These are phyloP conservation scores for Lampropteryx suffumata DNA, from an alignment of 2,888 invertebrate genomes.

Conservation along the genomic window DNA sequence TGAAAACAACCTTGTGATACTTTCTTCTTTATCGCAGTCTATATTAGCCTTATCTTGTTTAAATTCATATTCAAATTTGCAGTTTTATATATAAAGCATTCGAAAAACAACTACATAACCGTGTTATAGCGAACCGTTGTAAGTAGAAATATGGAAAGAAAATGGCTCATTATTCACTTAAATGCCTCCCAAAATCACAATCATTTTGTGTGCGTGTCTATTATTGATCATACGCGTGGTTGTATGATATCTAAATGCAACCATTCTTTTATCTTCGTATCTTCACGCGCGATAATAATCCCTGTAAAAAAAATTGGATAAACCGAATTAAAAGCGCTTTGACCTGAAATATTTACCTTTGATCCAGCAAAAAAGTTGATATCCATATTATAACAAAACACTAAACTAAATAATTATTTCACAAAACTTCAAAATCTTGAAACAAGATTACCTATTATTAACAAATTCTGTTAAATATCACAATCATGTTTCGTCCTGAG, in stretches of 20 bases:
- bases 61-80: conserved; percentile 16
- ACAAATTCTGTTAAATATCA: not conserved
- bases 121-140: too few relatives aligned
- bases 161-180: too few relatives aligned
- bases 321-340: not conserved
- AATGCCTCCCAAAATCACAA: too few relatives aligned
- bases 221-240: too few relatives aligned
- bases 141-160: too few relatives aligned
- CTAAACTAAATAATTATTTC: not conserved
- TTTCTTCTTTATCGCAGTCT: conserved; percentile 26
- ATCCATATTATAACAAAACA: conserved; percentile 14
- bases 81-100: conserved; percentile 5
- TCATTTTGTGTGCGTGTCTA: too few relatives aligned
- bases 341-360: conserved; percentile 6
- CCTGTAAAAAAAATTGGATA: conserved; percentile 1
- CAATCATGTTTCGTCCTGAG: conserved; percentile 1
- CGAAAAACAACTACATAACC: too few relatives aligned
- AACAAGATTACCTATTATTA: too few relatives aligned
- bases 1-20: conserved; percentile 23
- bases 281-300: too few relatives aligned
- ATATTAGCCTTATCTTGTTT: conserved; percentile 23
- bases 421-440: too few relatives aligned
- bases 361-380: conserved; percentile 7
- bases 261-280: too few relatives aligned
- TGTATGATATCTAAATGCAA: too few relatives aligned